Percentiles rank a stretch among this genome's conserved stretches.
These are phyloP conservation scores for Miichthys miiuy DNA, from an alignment of 2,797 vertebrate genomes.

Conservation along the genomic window DNA sequence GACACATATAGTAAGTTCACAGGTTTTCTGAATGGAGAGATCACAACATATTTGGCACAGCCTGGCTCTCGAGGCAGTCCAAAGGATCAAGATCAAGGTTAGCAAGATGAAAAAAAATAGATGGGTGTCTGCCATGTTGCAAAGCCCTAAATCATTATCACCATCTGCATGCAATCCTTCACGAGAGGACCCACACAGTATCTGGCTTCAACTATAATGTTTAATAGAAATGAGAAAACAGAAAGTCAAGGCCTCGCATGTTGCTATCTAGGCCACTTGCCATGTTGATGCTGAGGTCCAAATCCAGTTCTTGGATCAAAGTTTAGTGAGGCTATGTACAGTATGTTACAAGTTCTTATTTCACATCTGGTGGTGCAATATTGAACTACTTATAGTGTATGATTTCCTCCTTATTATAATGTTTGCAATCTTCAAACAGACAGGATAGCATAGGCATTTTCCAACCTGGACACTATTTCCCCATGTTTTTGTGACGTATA, in stretches of 20 bases:
- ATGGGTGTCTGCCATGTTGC: slow-evolving; percentile 44
- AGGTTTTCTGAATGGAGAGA: slow-evolving; percentile 25
- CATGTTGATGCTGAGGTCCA: slow-evolving; percentile 10
- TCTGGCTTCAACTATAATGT: slow-evolving; percentile 50
- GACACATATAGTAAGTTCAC: slow-evolving; percentile 11
- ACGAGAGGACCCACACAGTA: slow-evolving; percentile 38
- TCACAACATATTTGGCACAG: slow-evolving; percentile 44
- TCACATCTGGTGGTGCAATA: slow-evolving; percentile 31
- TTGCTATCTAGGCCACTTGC: slow-evolving; percentile 39
- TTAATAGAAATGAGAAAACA: slow-evolving; percentile 39
- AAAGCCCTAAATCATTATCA: slow-evolving; percentile 55
- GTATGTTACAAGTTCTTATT: slow-evolving; percentile 6
- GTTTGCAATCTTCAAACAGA: slow-evolving; percentile 18
- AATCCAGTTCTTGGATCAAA: slow-evolving; percentile 26
- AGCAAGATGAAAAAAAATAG: slow-evolving; percentile 22
- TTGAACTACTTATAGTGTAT: slow-evolving; percentile 3
- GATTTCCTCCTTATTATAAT: slow-evolving; percentile 19
- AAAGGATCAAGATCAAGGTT: slow-evolving; percentile 44
- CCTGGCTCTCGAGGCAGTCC: slow-evolving; percentile 14
- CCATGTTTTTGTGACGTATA: no score
- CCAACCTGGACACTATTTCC: no score
- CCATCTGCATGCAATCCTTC: slow-evolving; percentile 66
- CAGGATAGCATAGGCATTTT: no score
- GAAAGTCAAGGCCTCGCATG: slow-evolving; percentile 19
- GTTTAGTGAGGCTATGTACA: slow-evolving; percentile 1